Evolutionary conservation across 2,797 vertebrate species (phyloP).

Genomic region (Falco concolor): DNA sequence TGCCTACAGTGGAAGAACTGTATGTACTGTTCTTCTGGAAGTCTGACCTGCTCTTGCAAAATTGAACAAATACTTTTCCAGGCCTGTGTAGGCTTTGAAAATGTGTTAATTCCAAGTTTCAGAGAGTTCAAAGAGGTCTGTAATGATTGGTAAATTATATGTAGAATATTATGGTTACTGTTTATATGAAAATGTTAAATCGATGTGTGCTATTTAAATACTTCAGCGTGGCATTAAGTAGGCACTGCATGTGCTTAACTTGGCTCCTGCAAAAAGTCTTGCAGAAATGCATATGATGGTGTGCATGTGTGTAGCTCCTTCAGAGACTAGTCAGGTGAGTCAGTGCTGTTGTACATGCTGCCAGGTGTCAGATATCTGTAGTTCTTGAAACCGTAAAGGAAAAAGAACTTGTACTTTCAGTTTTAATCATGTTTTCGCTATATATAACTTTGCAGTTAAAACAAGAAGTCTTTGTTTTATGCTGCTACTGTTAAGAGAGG

Average conservation of each 20-base stretch:
- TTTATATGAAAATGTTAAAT: background rate
- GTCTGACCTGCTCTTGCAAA: background rate
- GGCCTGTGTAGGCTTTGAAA: background rate
- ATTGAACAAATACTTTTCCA: background rate
- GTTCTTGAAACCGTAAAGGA: background rate
- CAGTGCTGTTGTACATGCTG: fast-evolving
- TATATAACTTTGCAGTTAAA: background rate
- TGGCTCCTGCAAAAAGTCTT: background rate
- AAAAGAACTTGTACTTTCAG: background rate
- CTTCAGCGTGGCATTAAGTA: background rate
- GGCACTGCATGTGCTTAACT: background rate
- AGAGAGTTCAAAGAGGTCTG: background rate
- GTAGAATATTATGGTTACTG: background rate
- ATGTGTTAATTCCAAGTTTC: background rate
- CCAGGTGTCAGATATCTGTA: background rate
- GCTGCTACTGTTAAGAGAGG: background rate
- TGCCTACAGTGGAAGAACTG: background rate
- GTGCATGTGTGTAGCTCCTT: background rate
- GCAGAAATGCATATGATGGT: background rate
- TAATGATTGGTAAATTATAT: background rate
- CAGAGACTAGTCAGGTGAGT: background rate
- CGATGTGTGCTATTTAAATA: background rate
- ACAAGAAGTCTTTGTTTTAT: background rate
- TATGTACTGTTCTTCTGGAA: background rate
- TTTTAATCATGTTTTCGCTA: background rate